phyloP scores from a whole-genome alignment of 2,797 vertebrate species.

The Tympanoctomys barrerae region DNA sequence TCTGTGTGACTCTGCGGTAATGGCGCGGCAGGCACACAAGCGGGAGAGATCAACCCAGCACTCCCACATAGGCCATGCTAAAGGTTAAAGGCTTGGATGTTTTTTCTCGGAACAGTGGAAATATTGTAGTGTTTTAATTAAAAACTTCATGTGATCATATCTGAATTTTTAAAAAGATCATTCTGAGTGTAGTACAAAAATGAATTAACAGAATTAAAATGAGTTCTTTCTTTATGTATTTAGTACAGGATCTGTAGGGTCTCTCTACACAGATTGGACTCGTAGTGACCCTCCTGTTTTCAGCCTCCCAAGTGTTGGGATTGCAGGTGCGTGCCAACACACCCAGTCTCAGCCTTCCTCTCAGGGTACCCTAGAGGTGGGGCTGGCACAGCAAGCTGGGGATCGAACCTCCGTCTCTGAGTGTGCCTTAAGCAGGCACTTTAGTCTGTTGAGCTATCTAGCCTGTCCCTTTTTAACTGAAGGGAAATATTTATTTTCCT shows the following conservation, averaged over 20 bases:
- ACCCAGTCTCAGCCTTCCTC: no score
- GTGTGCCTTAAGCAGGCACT: no score
- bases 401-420: no score
- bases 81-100: constrained; percentile 12
- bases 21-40: background rate
- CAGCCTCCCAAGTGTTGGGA: no score
- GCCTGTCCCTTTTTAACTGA: background rate
- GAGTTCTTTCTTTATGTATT: background rate
- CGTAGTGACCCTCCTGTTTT: no score
- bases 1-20: background rate
- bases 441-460: no score
- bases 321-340: no score
- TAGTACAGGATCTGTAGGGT: no score
- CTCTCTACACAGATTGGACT: no score
- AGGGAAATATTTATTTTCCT: constrained; percentile 21
- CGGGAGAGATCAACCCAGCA: background rate
- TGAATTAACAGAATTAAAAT: background rate
- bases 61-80: background rate
- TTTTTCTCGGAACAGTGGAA: constrained; percentile 4
- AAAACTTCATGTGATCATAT: constrained; percentile 51
- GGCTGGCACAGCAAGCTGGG: no score
- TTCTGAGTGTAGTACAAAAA: background rate
- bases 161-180: constrained; percentile 56
- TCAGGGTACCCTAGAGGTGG: no score
- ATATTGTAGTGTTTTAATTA: constrained; percentile 37